Conservation (phyloP, 2,888 invertebrate species). For the Tridacna gigas region DNA sequence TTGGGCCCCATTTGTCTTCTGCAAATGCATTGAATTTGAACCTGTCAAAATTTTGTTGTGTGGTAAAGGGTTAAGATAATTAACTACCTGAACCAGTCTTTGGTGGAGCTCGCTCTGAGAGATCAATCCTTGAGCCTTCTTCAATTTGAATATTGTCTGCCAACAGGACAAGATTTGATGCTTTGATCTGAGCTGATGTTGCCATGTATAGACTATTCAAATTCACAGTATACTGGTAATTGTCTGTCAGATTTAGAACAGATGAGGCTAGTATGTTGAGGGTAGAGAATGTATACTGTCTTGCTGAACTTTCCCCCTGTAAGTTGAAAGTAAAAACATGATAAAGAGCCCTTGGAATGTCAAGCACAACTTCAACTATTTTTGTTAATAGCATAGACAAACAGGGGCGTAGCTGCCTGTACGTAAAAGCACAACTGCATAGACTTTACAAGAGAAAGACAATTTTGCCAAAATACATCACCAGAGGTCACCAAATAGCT, state of each 20-base stretch:
- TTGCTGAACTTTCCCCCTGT: slow-evolving; percentile 37
- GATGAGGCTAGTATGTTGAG: slow-evolving; percentile 55
- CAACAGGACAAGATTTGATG: slow-evolving; percentile 40
- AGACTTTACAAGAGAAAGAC: too few relatives aligned
- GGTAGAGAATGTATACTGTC: slow-evolving; percentile 41
- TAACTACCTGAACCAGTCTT: slow-evolving; percentile 63
- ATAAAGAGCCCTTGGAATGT: too few relatives aligned
- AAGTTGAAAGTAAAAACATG: not conserved
- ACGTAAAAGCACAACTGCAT: too few relatives aligned
- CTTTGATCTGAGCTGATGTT: slow-evolving; percentile 56
- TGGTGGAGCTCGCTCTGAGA: slow-evolving; percentile 47
- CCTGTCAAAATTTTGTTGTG: too few relatives aligned
- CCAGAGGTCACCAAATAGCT: too few relatives aligned
- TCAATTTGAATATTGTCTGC: slow-evolving; percentile 53
- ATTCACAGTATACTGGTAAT: slow-evolving; percentile 40
- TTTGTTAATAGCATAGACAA: too few relatives aligned
- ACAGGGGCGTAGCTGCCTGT: too few relatives aligned
- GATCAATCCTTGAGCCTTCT: slow-evolving; percentile 64
- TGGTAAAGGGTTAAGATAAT: too few relatives aligned
- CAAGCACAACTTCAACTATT: too few relatives aligned
- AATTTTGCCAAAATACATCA: too few relatives aligned
- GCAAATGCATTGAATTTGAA: too few relatives aligned
- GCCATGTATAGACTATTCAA: slow-evolving; percentile 47
- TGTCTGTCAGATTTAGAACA: slow-evolving; percentile 46
- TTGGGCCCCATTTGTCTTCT: too few relatives aligned